Base-by-base conservation (phyloP, 2,113 vertebrate genomes). In the Silurus glanis region DNA sequence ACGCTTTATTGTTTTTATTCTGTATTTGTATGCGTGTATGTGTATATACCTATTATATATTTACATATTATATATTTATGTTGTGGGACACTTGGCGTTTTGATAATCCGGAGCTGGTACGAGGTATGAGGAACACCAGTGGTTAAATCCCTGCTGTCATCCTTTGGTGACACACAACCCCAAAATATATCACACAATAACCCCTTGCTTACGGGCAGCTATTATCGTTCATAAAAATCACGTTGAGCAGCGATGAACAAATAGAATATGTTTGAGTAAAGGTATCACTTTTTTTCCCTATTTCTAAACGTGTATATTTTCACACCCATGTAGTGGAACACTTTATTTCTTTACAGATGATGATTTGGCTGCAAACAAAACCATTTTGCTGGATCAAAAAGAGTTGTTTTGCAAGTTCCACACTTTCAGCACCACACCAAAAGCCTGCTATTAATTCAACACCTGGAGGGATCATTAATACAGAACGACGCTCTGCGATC, bases 161-260 rank as follows among this genome's bases (percentile, higher is more conserved):
- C n/a, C 58, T 62, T 16, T 71, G 53, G 58, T 72, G 49, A 79
- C 61, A 75, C 62, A 80, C 69, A 55, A 72, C 49, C 47, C 74
- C 67, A 56, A 86, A 88, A 86, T 88, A 86, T 19, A 64, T 58
- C 37, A 81, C 19, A 49, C 49, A 83, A 47, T 83, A 86, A 67
- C 58, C 74, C 66, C 72, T 45, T 86, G 37, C 82, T 83, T 59
- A 66, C 59, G 55, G 61, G 51, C 64, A 56, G 66, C 10, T 66
- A 83, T 84, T 69, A 79, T 66, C 80, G n/a, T 37, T 62, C 23
- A 83, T 64, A 9, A 81, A 51, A 25, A 16, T 66, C 37, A 74
- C 25, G 47, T 12, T 55, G 23, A 78, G 74, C n/a, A n/a, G n/a
- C n/a, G n/a, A n/a, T n/a, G 2, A 37, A 37, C 25, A 51, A 75